Conservation (phyloP, 2,113 vertebrate species). For the Actinemys pallida region DNA sequence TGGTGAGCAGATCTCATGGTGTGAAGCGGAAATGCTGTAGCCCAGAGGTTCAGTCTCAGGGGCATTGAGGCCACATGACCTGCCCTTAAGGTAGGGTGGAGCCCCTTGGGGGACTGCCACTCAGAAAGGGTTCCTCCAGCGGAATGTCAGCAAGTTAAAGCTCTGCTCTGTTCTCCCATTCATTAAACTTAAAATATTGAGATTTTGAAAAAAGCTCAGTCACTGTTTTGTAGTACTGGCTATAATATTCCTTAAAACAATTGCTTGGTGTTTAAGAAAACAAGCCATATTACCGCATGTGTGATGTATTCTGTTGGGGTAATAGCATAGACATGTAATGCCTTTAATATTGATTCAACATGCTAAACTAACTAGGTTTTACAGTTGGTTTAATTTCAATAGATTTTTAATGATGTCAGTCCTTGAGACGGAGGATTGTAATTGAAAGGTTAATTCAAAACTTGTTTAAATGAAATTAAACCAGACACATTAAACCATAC, state of each 20-base stretch:
- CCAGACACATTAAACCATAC: background rate
- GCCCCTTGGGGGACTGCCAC: background rate
- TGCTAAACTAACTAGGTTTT: background rate
- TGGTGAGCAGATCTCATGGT: background rate
- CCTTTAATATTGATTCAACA: background rate
- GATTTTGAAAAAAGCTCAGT: background rate
- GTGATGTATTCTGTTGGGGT: background rate
- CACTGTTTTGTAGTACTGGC: background rate
- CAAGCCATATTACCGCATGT: background rate
- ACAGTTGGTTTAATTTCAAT: background rate
- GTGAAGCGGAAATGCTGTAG: background rate
- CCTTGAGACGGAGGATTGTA: background rate
- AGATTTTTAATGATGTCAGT: background rate
- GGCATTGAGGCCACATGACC: background rate
- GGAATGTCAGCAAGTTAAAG: background rate
- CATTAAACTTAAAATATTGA: background rate
- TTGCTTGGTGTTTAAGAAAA: background rate
- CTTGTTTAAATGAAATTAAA: background rate
- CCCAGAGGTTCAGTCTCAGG: background rate
- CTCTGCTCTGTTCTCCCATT: background rate
- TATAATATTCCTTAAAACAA: background rate
- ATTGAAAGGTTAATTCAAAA: background rate
- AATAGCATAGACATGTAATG: background rate
- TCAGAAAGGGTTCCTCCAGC: background rate
- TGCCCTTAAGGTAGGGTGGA: background rate